Conservation (phyloP, 2,113 vertebrate species). For the Myotis brandtii region DNA sequence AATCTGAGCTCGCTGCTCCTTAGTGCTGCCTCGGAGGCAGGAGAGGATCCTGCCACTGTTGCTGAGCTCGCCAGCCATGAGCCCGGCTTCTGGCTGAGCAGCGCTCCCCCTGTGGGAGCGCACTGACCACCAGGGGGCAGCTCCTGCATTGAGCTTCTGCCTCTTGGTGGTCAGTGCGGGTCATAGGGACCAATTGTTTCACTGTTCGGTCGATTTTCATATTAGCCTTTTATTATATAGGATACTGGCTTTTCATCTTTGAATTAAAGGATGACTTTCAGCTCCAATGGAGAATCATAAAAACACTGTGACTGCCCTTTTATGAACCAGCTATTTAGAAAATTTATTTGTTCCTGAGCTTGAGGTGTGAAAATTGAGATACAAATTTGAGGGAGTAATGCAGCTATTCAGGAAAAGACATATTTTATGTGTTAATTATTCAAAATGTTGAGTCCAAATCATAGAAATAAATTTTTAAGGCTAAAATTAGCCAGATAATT, state of each 20-base stretch:
- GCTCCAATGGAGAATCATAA: conserved; percentile 56
- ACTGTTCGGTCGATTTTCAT: too few species aligned
- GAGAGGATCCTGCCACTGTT: too few species aligned
- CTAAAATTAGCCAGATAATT: conserved; percentile 63
- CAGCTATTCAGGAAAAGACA: conserved; percentile 35
- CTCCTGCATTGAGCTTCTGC: too few species aligned
- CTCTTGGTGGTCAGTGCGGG: too few species aligned
- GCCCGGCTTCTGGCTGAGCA: too few species aligned
- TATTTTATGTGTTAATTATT: conserved; percentile 58
- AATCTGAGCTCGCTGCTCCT: too few species aligned
- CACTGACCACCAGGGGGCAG: too few species aligned
- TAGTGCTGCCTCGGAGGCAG: too few species aligned
- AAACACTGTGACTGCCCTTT: background rate
- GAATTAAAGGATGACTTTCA: conserved; percentile 72
- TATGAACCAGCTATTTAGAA: conserved; percentile 28
- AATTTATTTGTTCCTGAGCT: conserved; percentile 55
- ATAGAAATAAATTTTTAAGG: background rate
- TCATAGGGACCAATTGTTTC: too few species aligned
- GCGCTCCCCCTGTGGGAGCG: too few species aligned
- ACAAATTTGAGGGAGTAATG: conserved; percentile 39
- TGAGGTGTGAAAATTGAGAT: conserved; percentile 35
- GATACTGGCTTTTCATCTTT: conserved; percentile 29
- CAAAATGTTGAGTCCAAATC: conserved; percentile 27
- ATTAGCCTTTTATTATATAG: too few species aligned
- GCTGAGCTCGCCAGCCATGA: too few species aligned